Percentiles rank a stretch among this genome's conserved stretches.
Conservation (phyloP, 1,140 invertebrate species). For the Delia radicum region DNA sequence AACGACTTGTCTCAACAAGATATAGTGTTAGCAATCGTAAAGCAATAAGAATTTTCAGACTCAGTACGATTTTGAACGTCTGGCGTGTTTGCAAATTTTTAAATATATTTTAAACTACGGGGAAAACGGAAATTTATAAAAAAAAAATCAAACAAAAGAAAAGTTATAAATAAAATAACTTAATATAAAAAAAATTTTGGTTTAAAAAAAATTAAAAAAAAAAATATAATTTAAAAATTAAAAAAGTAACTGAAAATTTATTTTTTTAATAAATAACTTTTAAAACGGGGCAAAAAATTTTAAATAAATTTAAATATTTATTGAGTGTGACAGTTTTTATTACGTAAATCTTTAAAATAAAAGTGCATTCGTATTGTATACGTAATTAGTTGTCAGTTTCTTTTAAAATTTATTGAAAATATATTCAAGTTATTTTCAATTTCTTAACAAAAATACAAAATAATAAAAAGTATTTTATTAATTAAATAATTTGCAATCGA, state of each 20-base stretch:
- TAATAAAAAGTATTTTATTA: not conserved
- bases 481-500: not conserved
- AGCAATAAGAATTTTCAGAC: not conserved
- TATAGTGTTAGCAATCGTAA: not conserved
- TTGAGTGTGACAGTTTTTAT: not conserved
- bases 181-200: not conserved
- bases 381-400: not conserved
- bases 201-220: not conserved
- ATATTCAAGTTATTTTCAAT: too few relatives aligned
- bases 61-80: slow-evolving; percentile 23
- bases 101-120: not conserved
- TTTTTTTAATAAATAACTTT: not conserved
- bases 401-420: too few relatives aligned
- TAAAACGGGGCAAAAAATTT: not conserved
- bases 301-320: not conserved
- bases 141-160: not conserved
- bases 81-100: slow-evolving; percentile 13
- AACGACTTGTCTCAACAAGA: not conserved
- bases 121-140: not conserved
- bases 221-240: not conserved
- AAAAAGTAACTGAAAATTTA: not conserved
- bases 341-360: not conserved
- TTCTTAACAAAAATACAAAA: not conserved
- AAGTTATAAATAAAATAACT: not conserved
- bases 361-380: not conserved